Evolutionary conservation across 2,113 vertebrate genomes (phyloP), one percentile per base, ranked within the genome.

Genomic region (Corythoichthys haematopterus): DNA sequence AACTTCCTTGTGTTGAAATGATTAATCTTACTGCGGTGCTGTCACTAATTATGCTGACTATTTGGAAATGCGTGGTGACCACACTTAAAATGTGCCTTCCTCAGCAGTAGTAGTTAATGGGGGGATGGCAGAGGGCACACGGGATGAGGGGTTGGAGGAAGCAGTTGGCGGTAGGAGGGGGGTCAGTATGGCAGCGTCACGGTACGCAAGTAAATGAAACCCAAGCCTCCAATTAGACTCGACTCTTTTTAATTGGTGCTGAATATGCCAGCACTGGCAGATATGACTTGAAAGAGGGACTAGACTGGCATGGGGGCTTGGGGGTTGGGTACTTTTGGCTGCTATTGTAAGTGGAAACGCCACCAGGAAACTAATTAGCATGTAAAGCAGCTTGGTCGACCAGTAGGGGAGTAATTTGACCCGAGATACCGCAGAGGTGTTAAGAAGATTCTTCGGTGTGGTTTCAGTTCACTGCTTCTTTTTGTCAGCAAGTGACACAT

Each of bases 211-310:
- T 80, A 81, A 92, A 91, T 92, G 84, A 90, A 90, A 90, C 82
- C 82, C 81, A 69, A 86, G 81, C 80, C 64, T 83, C 84, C 87
- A 90, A 90, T 92, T 93, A 90, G 84, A 87, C 72, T 76, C 28
- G 66, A 77, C 69, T 90, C 80, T 74, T 76, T 90, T 87, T 89
- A 92, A 91, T 91, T 91, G 90, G 80, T 45, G 69, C 80, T 88
- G 89, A 91, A 90, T 79, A 78, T 79, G 82, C 74, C 80, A 79
- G 70, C 72, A 81, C 74, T 78, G 82, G 71, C 77, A 74, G 80
- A 86, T 80, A 80, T 36, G 48, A 68, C 43, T 16, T 60, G 57
- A 47, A 37, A 71, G 77, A 12, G 3, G 43, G 13, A 7, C 40
- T 43, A 7, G 40, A 43, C 40, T 4, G 9, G 37, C 56, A 68